Percentiles rank a stretch among this genome's conserved stretches.
Evolutionary conservation across 2,113 vertebrate species (phyloP).

Genomic region (Colius striatus): DNA sequence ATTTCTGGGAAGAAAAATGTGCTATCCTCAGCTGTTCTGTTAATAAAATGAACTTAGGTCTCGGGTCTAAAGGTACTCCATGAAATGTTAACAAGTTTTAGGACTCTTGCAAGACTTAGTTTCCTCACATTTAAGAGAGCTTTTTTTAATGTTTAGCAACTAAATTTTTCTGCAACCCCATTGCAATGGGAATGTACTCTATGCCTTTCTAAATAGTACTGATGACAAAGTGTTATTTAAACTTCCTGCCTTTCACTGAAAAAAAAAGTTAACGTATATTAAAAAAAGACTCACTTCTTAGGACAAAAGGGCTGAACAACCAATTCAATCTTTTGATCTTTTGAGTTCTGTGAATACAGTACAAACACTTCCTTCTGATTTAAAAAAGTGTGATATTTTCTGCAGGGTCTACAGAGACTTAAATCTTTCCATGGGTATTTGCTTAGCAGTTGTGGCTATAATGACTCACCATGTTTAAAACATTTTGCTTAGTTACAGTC

Average conservation of each 20-base stretch:
- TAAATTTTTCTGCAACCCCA: not conserved
- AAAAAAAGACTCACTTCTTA: not conserved
- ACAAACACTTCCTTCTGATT: not conserved
- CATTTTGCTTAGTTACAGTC: not conserved
- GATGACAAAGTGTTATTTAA: not conserved
- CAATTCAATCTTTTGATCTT: not conserved
- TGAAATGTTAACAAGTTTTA: not conserved
- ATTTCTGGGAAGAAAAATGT: not conserved
- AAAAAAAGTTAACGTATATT: not conserved
- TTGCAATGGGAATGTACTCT: not conserved
- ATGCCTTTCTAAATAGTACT: not conserved
- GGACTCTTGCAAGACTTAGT: not conserved
- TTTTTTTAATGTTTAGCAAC: not conserved
- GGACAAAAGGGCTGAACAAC: not conserved
- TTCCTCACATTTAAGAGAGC: not conserved
- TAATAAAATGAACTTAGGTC: not conserved
- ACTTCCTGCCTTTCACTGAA: not conserved
- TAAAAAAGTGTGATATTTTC: not conserved
- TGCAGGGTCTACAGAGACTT: not conserved
- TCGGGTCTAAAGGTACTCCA: not conserved
- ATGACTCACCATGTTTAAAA: not conserved
- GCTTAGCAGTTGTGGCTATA: not conserved
- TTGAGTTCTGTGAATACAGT: not conserved
- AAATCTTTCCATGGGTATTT: not conserved
- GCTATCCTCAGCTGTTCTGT: not conserved